Evolutionary conservation across 2,113 vertebrate species (phyloP).

Genomic region (Pyxicephalus adspersus): DNA sequence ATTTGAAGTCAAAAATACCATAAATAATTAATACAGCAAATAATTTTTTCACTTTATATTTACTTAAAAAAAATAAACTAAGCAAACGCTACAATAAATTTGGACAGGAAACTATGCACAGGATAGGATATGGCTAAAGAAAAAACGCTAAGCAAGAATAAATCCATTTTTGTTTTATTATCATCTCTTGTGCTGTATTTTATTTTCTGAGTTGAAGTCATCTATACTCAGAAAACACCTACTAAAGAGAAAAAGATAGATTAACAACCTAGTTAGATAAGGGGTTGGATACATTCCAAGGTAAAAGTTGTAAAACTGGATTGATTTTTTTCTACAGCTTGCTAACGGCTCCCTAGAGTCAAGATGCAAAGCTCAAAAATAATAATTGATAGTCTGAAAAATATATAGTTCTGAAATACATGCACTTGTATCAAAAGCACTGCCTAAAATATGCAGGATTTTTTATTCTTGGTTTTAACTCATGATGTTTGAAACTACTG

Average conservation of each 20-base stretch:
- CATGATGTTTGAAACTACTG: slow-evolving; percentile 5
- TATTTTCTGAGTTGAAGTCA: slow-evolving; percentile 33
- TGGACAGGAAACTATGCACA: neutral
- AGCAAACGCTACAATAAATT: no score
- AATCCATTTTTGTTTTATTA: neutral
- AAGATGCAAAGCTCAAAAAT: slow-evolving; percentile 71
- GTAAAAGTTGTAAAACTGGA: slow-evolving; percentile 79
- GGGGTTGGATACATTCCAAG: slow-evolving; percentile 70
- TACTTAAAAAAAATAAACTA: no score
- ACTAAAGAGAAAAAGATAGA: slow-evolving; percentile 64
- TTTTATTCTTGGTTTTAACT: slow-evolving; percentile 21
- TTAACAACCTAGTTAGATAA: slow-evolving; percentile 64
- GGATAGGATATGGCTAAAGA: neutral
- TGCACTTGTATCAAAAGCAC: slow-evolving; percentile 32
- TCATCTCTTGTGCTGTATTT: slow-evolving; percentile 9
- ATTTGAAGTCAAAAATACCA: no score
- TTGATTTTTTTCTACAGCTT: slow-evolving; percentile 78
- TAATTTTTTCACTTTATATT: no score
- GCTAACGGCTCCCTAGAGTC: slow-evolving; percentile 75
- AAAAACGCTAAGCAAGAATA: neutral
- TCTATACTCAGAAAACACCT: slow-evolving; percentile 33
- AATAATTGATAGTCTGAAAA: slow-evolving; percentile 79
- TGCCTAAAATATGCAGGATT: slow-evolving; percentile 41
- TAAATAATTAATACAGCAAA: no score
- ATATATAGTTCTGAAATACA: slow-evolving; percentile 37